Percentiles rank a stretch among this genome's conserved stretches.
phyloP scores from a whole-genome alignment of 2,888 invertebrate genomes.

The Amphipyra tragopoginis region DNA sequence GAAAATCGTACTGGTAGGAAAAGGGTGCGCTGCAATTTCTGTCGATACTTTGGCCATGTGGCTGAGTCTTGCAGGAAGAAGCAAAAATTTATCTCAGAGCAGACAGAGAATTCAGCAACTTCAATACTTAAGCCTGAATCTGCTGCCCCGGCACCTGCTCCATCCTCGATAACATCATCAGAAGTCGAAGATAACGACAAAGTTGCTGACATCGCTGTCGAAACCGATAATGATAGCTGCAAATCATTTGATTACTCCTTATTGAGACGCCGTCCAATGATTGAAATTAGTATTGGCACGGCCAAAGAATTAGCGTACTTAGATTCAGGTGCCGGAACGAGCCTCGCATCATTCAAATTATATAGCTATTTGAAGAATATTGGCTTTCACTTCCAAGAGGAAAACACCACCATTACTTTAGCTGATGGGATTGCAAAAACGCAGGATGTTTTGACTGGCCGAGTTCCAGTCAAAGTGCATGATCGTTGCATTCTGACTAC shows the following conservation, averaged over 20 bases:
- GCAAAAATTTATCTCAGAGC: conserved; percentile 12
- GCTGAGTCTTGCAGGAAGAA: conserved; percentile 36
- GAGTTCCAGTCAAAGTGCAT: conserved; percentile 34
- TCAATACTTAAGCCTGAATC: neutral
- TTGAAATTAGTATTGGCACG: conserved; percentile 41
- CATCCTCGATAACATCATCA: neutral
- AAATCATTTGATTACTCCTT: neutral
- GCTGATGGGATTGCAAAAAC: conserved; percentile 37
- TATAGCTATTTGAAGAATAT: conserved; percentile 40
- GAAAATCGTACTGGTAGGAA: conserved; percentile 19
- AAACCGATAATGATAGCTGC: neutral
- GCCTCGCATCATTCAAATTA: conserved; percentile 36
- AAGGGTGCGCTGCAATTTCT: conserved; percentile 33
- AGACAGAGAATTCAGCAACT: neutral
- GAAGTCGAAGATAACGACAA: neutral
- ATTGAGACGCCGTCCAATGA: conserved; percentile 4
- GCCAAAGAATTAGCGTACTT: conserved; percentile 33
- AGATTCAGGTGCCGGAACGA: conserved; percentile 21
- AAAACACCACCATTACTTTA: conserved; percentile 22
- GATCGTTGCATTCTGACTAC: conserved; percentile 42
- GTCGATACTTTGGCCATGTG: conserved; percentile 26
- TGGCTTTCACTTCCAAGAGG: conserved; percentile 39
- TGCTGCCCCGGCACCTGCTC: conserved; percentile 4
- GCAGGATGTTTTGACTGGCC: conserved; percentile 33
- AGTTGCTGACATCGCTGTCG: neutral